Base-by-base conservation (phyloP, 2,888 invertebrate genomes). In the Mesochorus sp. region DNA sequence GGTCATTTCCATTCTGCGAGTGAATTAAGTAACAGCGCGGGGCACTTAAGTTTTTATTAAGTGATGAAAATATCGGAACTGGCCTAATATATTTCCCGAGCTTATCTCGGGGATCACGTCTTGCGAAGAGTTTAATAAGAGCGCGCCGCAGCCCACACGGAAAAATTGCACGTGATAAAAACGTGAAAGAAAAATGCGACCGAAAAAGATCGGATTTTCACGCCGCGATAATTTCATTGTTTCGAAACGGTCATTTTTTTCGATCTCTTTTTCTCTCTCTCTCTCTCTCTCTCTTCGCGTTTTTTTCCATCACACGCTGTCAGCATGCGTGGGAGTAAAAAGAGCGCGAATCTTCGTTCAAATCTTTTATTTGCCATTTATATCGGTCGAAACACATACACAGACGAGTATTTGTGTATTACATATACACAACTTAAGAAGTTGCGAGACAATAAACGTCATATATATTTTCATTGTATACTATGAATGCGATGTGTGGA, bases 1-100 rank as follows among this genome's bases (percentile, higher is more conserved):
- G 77, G 77, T 73, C 73, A 68, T 77, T 77, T 73, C 26, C 62
- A 77, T 77, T 77, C 68, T 44, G 62, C 6, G 47, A 34, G 10
- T 53, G 42, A 47, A 72, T 68, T 67, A 57, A 73, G 62, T 39
- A 47, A 28, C 34, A 55, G n/a, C n/a, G n/a, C n/a, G n/a, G n/a
- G n/a, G n/a, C 62, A 62, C 62, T 77, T 62, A 34, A 55, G 34
- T 68, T 62, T 59, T 53, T 19, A 64, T 57, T 67, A 66, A 39
- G 34, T n/a, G 66, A 17, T 19, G 39, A 68, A 68, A n/a, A n/a
- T n/a, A 72, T 59, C 67, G 62, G 53, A 47, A 62, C 51, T 31
- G 21, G n/a, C n/a, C 39, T 37, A 39, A 28, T 24, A 21, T 31
- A 47, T 26, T 31, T 26, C 28, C 24, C 12, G n/a, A 51, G 17